Evolutionary conservation across 2,888 invertebrate genomes (phyloP).

Genomic region (Portevinia maculata): DNA sequence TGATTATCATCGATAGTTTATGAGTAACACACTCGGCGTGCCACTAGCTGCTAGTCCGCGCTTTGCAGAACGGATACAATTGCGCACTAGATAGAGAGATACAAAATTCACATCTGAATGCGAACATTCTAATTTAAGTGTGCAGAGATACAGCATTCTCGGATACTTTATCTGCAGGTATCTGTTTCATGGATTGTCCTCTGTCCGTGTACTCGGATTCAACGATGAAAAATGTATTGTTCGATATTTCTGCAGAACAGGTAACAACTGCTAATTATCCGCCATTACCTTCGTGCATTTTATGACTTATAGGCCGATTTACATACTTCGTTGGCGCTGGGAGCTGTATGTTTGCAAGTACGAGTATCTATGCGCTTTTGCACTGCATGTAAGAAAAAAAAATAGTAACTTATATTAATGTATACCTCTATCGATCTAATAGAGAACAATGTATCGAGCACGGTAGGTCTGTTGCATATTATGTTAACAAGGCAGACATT

Average conservation of each 20-base stretch:
- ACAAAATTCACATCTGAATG: constrained; percentile 70
- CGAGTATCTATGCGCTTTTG: constrained; percentile 10
- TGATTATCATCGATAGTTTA: constrained; percentile 71
- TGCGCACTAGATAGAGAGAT: constrained; percentile 59
- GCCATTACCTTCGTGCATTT: constrained; percentile 69
- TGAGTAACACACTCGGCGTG: constrained; percentile 39
- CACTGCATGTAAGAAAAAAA: constrained; percentile 30
- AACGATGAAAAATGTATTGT: constrained; percentile 69
- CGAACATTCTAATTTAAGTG: constrained; percentile 70
- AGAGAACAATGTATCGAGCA: background rate
- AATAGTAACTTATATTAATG: background rate
- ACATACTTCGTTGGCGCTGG: constrained; percentile 65
- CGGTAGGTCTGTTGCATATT: no score
- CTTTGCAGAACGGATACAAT: constrained; percentile 32
- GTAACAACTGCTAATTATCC: constrained; percentile 73
- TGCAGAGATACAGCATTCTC: constrained; percentile 13
- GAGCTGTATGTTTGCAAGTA: constrained; percentile 29
- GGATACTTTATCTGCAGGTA: constrained; percentile 54
- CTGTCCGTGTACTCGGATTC: constrained; percentile 15
- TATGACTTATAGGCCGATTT: constrained; percentile 72
- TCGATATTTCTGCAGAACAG: constrained; percentile 57
- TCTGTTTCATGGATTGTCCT: constrained; percentile 37
- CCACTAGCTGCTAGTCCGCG: constrained; percentile 40
- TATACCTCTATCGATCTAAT: no score
- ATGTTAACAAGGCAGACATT: constrained; percentile 2